These are phyloP conservation scores for Andrena bicolor DNA, from an alignment of 2,888 invertebrate genomes.

Conservation along the genomic window DNA sequence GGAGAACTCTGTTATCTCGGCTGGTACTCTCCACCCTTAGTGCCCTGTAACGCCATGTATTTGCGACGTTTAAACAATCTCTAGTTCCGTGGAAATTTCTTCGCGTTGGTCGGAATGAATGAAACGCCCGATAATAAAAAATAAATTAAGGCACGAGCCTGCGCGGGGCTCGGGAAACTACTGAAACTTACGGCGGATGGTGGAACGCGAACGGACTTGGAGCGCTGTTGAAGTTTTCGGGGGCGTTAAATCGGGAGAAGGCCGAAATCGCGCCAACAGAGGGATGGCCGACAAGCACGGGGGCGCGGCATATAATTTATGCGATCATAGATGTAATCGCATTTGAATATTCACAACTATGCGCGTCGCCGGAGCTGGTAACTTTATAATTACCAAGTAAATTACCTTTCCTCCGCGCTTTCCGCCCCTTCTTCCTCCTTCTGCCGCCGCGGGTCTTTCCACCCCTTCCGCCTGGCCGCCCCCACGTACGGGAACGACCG, in stretches of 20 bases:
- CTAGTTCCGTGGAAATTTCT: background rate
- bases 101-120: background rate
- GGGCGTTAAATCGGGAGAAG: slow-evolving; percentile 52
- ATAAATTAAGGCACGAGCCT: slow-evolving; percentile 27
- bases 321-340: slow-evolving; percentile 82
- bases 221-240: slow-evolving; percentile 49
- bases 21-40: slow-evolving; percentile 27
- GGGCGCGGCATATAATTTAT: slow-evolving; percentile 76
- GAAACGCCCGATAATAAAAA: slow-evolving; percentile 13
- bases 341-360: slow-evolving; percentile 82
- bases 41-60: slow-evolving; percentile 30
- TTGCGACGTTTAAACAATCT: slow-evolving; percentile 44
- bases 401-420: slow-evolving; percentile 73
- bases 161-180: too few species aligned
- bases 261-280: slow-evolving; percentile 33
- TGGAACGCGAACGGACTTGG: background rate
- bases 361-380: slow-evolving; percentile 75
- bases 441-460: slow-evolving; percentile 26
- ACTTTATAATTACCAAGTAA: slow-evolving; percentile 83
- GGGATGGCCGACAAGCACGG: slow-evolving; percentile 54
- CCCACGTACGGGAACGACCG: slow-evolving; percentile 60
- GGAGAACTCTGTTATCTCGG: slow-evolving; percentile 44
- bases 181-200: background rate
- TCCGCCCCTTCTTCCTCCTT: slow-evolving; percentile 49
- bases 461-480: slow-evolving; percentile 22